A percentile compares a stretch with the other conserved stretches of the same genome.
phyloP scores from a whole-genome alignment of 2,888 invertebrate genomes.

The Aporophyla nigra region DNA sequence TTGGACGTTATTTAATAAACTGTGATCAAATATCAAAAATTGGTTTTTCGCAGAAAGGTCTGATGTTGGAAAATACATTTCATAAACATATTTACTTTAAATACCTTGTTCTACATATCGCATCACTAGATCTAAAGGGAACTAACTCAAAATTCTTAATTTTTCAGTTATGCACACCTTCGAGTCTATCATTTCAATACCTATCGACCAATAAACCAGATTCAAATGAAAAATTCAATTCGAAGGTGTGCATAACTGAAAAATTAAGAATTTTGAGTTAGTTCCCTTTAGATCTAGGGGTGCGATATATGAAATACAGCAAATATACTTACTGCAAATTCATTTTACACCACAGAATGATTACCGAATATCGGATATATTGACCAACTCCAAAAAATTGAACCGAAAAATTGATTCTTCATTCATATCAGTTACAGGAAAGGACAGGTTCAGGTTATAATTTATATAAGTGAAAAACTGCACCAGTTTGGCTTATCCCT shows the following conservation, averaged over 20 bases:
- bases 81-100: not conserved
- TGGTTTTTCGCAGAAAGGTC: not conserved
- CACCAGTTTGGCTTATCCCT: slow-evolving; percentile 24
- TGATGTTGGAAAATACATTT: not conserved
- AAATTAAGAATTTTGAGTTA: too few relatives aligned
- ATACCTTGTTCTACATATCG: not conserved
- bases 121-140: too few relatives aligned
- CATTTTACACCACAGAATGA: not conserved
- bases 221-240: too few relatives aligned
- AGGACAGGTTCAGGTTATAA: too few relatives aligned
- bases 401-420: slow-evolving; percentile 5
- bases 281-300: too few relatives aligned
- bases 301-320: not conserved
- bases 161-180: too few relatives aligned
- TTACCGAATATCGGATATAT: not conserved
- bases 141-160: too few relatives aligned
- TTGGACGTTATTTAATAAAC: slow-evolving; percentile 20
- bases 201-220: too few relatives aligned
- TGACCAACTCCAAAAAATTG: not conserved
- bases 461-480: slow-evolving; percentile 27
- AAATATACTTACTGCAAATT: not conserved
- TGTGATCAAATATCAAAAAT: slow-evolving; percentile 20
- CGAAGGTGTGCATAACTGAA: too few relatives aligned
- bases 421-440: not conserved
- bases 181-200: too few relatives aligned